Conservation (phyloP, 2,113 vertebrate genomes). For the Deroptyus accipitrinus region DNA sequence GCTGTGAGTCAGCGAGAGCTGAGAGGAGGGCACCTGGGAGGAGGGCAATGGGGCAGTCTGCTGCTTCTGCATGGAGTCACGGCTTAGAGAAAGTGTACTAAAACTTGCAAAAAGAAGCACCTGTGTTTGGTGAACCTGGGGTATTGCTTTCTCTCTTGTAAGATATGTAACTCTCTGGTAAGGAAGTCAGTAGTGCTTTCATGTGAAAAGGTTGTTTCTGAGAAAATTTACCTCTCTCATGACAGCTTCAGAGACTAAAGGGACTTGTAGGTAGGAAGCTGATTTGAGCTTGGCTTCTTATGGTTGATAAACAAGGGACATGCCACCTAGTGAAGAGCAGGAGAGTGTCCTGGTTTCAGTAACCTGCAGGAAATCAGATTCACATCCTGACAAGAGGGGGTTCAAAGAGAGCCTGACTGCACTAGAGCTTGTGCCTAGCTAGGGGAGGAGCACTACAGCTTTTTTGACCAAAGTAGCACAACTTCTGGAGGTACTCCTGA, state of each 20-base stretch:
- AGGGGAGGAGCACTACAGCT: not conserved
- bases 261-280: not conserved
- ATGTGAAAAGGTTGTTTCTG: not conserved
- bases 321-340: not conserved
- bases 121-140: not conserved
- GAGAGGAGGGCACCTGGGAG: not conserved
- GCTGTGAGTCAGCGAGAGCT: not conserved
- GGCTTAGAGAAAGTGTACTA: not conserved
- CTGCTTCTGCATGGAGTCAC: not conserved
- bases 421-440: not conserved
- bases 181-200: not conserved
- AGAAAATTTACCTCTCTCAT: not conserved
- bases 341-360: not conserved
- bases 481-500: not conserved
- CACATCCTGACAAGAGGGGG: not conserved
- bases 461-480: not conserved
- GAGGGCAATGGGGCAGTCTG: not conserved
- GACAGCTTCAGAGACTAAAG: not conserved
- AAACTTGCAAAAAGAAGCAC: not conserved
- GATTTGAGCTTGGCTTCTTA: not conserved
- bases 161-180: not conserved
- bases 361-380: not conserved
- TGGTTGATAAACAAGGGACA: not conserved
- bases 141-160: not conserved
- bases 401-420: not conserved